phyloP scores from a whole-genome alignment of 2,797 vertebrate genomes.

The Gymnoscopelus braueri region DNA sequence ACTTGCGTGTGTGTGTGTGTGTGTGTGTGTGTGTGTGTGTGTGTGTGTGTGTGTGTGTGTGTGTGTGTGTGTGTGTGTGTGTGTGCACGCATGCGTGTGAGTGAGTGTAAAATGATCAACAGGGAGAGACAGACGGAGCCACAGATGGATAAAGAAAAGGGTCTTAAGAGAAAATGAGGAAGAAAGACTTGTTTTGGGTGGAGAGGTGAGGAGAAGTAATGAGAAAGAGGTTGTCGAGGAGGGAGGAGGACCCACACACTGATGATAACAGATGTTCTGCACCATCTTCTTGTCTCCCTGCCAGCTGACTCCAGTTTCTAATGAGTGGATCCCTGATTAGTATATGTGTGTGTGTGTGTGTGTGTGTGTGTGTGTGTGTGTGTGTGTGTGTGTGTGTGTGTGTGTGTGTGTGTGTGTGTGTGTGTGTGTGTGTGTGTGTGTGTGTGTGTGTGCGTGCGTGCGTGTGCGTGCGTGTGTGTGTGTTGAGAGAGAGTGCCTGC shows the following conservation, averaged over 20 bases:
- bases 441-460: background rate
- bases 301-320: constrained; percentile 9
- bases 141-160: background rate
- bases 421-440: background rate
- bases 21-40: background rate
- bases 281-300: constrained; percentile 12
- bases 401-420: background rate
- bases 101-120: constrained; percentile 1
- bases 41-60: background rate
- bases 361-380: constrained; percentile 1
- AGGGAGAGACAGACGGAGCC: constrained; percentile 3
- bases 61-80: constrained; percentile 7
- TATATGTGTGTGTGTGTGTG: constrained; percentile 4
- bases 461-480: no score
- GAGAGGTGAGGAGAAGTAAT: constrained; percentile 22
- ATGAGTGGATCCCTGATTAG: constrained; percentile 18
- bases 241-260: background rate
- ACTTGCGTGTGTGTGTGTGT: background rate
- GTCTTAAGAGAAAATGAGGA: background rate
- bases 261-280: constrained; percentile 24
- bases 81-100: background rate
- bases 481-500: background rate
- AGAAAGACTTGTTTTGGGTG: constrained; percentile 2
- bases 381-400: background rate
- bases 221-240: constrained; percentile 7